Conservation (phyloP, 2,888 invertebrate species). For the Lumbricus terrestris region DNA sequence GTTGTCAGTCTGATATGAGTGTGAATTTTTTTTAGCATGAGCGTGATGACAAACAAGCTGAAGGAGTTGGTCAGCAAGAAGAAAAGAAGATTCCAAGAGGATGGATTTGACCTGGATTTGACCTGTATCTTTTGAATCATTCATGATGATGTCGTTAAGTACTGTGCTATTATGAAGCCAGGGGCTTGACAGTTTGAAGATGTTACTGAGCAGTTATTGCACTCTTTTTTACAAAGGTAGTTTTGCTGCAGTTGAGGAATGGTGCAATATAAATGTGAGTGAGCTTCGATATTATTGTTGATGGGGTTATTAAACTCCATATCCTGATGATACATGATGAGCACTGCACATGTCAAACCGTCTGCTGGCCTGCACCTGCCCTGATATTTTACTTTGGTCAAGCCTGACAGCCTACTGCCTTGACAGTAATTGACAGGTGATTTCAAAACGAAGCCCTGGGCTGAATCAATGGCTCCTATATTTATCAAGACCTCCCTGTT, state of each 20-base stretch:
- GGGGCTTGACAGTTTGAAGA: not conserved
- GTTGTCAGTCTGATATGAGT: not conserved
- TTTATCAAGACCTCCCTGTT: too few species aligned
- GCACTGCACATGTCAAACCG: not conserved
- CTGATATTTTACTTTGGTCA: not conserved
- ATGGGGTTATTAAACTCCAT: not conserved
- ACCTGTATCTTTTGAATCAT: slow-evolving; percentile 73
- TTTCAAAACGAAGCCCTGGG: too few species aligned
- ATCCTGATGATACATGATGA: not conserved
- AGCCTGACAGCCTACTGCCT: too few species aligned
- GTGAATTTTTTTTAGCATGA: not conserved
- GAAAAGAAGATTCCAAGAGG: slow-evolving; percentile 85
- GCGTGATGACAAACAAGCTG: slow-evolving; percentile 37
- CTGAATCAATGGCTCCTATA: too few species aligned
- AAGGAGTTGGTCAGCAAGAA: slow-evolving; percentile 80
- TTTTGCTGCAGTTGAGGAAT: not conserved
- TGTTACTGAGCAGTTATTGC: not conserved
- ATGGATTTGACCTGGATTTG: slow-evolving; percentile 95
- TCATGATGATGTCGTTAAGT: not conserved
- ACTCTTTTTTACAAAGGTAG: too few species aligned
- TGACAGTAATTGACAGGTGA: not conserved
- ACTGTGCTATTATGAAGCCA: not conserved
- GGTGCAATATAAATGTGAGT: not conserved
- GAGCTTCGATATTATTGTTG: not conserved
- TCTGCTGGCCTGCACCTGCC: not conserved